Base-by-base conservation (phyloP, 2,797 vertebrate genomes). In the Miichthys miiuy region DNA sequence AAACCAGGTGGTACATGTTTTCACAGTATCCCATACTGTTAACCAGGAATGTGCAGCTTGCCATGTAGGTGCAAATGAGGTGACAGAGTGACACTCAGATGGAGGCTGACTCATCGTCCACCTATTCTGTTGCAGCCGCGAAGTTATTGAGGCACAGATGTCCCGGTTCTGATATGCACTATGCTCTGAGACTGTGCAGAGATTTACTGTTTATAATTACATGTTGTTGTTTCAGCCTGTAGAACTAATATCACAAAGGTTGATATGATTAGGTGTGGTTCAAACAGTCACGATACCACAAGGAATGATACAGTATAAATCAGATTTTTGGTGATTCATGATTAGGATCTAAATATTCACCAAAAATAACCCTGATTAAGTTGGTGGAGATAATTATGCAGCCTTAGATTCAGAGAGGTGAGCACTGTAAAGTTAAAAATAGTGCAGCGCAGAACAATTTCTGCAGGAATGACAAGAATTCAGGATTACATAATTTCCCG, bases 381-480 rank as follows among this genome's bases (percentile, higher is more conserved):
- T 65, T 62, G 5, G 1, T 42, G 47, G 11, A 75, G 21, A 34
- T 5, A 51, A 50, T 6, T 16, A 11, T 66, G 58, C 11, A 63
- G 21, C 5, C 48, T 38, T 42, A 46, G 11, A 65, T 67, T 84
- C n/a, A 21, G 48, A 57, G 64, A 83, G 57, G 44, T 54, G 57
- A 68, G 58, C 12, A 57, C 48, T 44, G 27, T 42, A 14, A 50
- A 42, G 66, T 72, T 78, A 74, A 68, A 77, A 88, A 90, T 44
- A 81, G 60, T 58, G 38, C 34, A 4, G 61, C 13, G 23, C 42
- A 34, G 47, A 83, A 75, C 57, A 79, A 83, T 84, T 85, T 86
- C 64, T 67, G 73, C 57, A 67, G 79, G 83, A 91, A 93, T 88
- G 86, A 77, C 42, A 84, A 88, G 83, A 89, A 89, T 88, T 77